A percentile compares a stretch with the other conserved stretches of the same genome.
These are phyloP conservation scores for Nomia melanderi DNA, from an alignment of 1,140 invertebrate genomes.

Conservation along the genomic window DNA sequence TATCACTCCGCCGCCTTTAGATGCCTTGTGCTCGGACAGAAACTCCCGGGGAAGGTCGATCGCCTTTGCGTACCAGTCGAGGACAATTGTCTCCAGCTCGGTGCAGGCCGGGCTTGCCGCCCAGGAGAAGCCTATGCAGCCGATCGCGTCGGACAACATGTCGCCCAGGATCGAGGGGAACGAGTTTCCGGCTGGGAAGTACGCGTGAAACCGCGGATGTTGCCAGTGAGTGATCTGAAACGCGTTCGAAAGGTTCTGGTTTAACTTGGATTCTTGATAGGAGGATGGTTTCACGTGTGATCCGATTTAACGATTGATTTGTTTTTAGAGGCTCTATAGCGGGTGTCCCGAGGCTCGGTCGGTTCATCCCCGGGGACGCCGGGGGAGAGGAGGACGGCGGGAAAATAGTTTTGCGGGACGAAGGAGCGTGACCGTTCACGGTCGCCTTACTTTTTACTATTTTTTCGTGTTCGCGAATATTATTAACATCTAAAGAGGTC, in stretches of 20 bases:
- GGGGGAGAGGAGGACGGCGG: not conserved
- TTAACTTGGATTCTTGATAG: too few species aligned
- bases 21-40: conserved; percentile 79
- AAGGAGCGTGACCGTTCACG: not conserved
- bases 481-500: conserved; percentile 59
- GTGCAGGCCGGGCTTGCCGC: conserved; percentile 93
- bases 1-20: conserved; percentile 89
- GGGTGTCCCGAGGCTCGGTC: too few species aligned
- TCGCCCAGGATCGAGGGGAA: conserved; percentile 96
- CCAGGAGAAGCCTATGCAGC: conserved; percentile 98
- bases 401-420: conserved; percentile 6
- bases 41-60: conserved; percentile 82
- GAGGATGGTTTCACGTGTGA: too few species aligned
- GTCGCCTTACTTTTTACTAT: conserved; percentile 14
- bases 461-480: conserved; percentile 52
- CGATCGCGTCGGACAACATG: conserved; percentile 95
- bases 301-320: too few species aligned
- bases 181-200: conserved; percentile 97
- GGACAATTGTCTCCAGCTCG: conserved; percentile 91
- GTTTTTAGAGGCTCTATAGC: too few species aligned
- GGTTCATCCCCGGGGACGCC: too few species aligned
- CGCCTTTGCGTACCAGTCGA: conserved; percentile 85
- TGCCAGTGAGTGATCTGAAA: conserved; percentile 96
- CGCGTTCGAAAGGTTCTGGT: not conserved
- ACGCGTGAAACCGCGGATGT: conserved; percentile 97